Evolutionary conservation across 2,797 vertebrate species (phyloP).

Genomic region (Orestias chungarensis): DNA sequence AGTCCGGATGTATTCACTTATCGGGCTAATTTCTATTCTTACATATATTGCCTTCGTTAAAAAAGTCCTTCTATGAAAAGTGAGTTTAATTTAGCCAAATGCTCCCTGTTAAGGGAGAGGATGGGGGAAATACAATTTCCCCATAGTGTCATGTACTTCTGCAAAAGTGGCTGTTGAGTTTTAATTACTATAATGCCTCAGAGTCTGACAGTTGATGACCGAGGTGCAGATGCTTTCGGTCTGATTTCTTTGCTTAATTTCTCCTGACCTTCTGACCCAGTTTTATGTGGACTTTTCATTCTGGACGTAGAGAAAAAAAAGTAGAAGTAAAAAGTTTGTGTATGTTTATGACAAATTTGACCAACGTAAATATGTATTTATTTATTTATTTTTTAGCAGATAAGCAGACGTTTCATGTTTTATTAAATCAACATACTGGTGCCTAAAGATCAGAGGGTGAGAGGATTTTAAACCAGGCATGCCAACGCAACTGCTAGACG

Average conservation of each 20-base stretch:
- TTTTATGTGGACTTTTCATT: conserved; percentile 37
- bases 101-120: conserved; percentile 46
- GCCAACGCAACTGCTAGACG: conserved; percentile 69
- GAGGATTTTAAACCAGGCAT: conserved; percentile 67
- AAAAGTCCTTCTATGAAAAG: conserved; percentile 75
- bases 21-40: conserved; percentile 69
- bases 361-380: conserved; percentile 62
- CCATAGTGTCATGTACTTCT: conserved; percentile 78
- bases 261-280: conserved; percentile 19
- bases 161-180: conserved; percentile 74
- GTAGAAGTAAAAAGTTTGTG: conserved; percentile 45
- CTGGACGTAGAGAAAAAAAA: conserved; percentile 24
- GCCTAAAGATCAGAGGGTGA: conserved; percentile 73
- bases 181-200: conserved; percentile 82
- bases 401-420: conserved; percentile 70
- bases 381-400: conserved; percentile 46
- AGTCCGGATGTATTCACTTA: conserved; percentile 64
- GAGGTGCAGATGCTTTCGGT: conserved; percentile 37
- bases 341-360: conserved; percentile 64
- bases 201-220: conserved; percentile 60
- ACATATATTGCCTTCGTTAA: conserved; percentile 74
- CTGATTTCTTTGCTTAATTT: conserved; percentile 19
- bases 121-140: conserved; percentile 73
- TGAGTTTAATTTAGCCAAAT: conserved; percentile 83
- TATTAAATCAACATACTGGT: conserved; percentile 73